Evolutionary conservation across 2,113 vertebrate genomes (phyloP), one percentile per base, ranked within the genome.

Genomic region (Actenoides hombroni): DNA sequence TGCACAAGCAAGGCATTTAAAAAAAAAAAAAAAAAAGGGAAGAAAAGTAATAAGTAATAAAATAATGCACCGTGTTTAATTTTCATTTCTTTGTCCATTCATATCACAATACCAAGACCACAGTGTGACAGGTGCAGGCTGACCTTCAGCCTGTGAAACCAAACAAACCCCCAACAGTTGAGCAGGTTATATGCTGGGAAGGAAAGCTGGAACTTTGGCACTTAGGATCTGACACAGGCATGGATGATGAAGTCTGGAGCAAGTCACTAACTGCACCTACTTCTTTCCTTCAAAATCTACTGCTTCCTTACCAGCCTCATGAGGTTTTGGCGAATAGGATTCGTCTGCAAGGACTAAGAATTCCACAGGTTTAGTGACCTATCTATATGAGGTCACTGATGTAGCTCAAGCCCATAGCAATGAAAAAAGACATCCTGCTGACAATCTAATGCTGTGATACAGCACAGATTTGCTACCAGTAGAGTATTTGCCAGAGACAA

Each of bases 191-290:
- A 4, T 82, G 42, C 35, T 71, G 78, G 78, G 28, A 87, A 79
- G 53, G 35, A 75, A 19, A 3, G 0, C 0, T 48, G 51, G 46
- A 48, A 44, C 33, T 21, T 39, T 0, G 14, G 17, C 17, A 4
- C 1, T 85, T 92, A 68, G 56, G 48, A 90, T 48, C 75, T 60
- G 69, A 16, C 6, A 2, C 11, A 35, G 29, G 42, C 40, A 28
- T 6, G 3, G 13, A 28, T 57, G 13, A 16, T 28, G 13, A 76
- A 61, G 46, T 44, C 29, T 37, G 37, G 42, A 78, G 39, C 28
- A 75, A 63, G 18, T 49, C n/a, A 28, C n/a, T 48, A 79, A 59
- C 37, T 63, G 40, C 16, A 42, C 19, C 37, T 54, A 31, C 42
- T 78, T 23, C 40, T 67, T 74, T 39, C 48, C 76, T 64, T 84